Conservation (phyloP, 1,140 invertebrate species). For the Rhyzopertha dominica region DNA sequence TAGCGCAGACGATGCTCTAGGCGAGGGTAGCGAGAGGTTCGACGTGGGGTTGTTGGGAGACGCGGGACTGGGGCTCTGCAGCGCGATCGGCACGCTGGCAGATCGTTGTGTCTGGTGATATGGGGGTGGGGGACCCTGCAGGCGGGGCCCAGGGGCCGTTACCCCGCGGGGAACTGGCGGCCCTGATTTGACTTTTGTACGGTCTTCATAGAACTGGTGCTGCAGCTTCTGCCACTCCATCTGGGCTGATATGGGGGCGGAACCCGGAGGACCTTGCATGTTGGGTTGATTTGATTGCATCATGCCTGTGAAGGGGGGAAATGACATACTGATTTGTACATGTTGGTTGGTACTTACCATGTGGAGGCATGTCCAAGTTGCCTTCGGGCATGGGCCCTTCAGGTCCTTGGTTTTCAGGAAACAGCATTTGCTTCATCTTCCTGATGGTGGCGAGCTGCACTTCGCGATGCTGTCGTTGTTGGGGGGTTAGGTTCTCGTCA, state of each 20-base stretch:
- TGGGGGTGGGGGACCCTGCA: slow-evolving; percentile 81
- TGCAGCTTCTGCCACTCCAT: slow-evolving; percentile 89
- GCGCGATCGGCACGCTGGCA: slow-evolving; percentile 76
- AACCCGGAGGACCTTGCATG: slow-evolving; percentile 47
- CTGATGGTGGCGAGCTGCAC: slow-evolving; percentile 85
- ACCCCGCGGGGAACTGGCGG: slow-evolving; percentile 48
- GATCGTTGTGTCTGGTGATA: slow-evolving; percentile 77
- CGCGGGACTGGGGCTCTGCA: slow-evolving; percentile 65
- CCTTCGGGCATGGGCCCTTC: slow-evolving; percentile 28
- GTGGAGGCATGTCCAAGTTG: slow-evolving; percentile 41
- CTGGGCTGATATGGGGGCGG: slow-evolving; percentile 50
- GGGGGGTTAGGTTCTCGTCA: slow-evolving; percentile 93
- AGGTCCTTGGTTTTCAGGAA: slow-evolving; percentile 66
- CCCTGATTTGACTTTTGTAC: slow-evolving; percentile 40
- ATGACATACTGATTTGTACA: slow-evolving; percentile 6
- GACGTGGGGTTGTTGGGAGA: slow-evolving; percentile 67
- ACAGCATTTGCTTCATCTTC: slow-evolving; percentile 89
- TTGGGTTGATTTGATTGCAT: slow-evolving; percentile 25
- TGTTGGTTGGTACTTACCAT: too few species aligned
- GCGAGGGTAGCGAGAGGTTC: slow-evolving; percentile 66
- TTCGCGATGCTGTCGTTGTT: slow-evolving; percentile 89
- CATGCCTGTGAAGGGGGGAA: slow-evolving; percentile 1
- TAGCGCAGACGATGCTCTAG: slow-evolving; percentile 61
- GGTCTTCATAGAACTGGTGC: slow-evolving; percentile 73
- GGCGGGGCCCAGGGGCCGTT: slow-evolving; percentile 52